Evolutionary conservation across 2,797 vertebrate species (phyloP).

Genomic region (Arremon aurantiirostris): DNA sequence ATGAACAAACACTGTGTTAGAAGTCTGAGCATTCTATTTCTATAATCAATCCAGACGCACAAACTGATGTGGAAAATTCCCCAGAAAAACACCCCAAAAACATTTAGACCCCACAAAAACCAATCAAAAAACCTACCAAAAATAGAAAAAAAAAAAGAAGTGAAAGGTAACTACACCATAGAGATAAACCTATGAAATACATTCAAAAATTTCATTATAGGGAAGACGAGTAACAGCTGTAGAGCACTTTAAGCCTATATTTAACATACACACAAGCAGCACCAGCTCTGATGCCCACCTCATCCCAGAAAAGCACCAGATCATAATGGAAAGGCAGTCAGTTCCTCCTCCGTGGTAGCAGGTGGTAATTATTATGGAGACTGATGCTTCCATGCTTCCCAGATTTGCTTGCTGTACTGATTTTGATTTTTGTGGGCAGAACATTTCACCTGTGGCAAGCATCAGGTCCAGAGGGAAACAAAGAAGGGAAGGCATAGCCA

Average conservation of each 20-base stretch:
- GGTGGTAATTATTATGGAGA: not conserved
- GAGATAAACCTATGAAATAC: not conserved
- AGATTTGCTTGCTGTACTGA: not conserved
- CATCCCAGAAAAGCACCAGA: not conserved
- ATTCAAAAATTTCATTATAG: not conserved
- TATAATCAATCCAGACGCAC: not conserved
- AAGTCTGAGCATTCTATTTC: not conserved
- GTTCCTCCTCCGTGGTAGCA: not conserved
- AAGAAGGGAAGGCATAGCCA: not conserved
- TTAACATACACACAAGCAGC: not conserved
- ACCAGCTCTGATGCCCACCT: not conserved
- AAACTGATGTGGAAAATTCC: not conserved
- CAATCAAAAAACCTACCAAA: fast-evolving
- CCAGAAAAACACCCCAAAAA: not conserved
- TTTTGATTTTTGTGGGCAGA: not conserved
- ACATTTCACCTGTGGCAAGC: not conserved
- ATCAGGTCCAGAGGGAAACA: not conserved
- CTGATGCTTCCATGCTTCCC: not conserved
- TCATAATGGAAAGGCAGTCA: not conserved
- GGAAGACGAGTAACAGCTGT: not conserved
- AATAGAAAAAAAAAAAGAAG: not conserved
- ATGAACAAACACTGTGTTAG: not conserved
- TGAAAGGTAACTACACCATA: not conserved
- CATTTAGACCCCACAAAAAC: not conserved
- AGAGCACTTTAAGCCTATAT: not conserved